These are phyloP conservation scores for Calypte anna DNA, from an alignment of 2,113 vertebrate species.

Conservation along the genomic window DNA sequence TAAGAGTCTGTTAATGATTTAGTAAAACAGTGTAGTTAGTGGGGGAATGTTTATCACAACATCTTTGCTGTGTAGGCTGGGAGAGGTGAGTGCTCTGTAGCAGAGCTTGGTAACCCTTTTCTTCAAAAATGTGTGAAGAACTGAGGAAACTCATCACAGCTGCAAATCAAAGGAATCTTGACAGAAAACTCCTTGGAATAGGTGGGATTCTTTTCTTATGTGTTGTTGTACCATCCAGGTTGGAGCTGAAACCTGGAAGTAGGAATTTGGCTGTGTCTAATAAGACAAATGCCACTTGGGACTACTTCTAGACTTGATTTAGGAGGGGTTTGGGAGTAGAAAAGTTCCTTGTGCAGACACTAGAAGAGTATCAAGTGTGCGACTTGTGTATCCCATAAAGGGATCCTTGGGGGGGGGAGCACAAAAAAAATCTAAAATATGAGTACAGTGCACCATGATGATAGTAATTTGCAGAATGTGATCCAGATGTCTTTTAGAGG, in stretches of 20 bases:
- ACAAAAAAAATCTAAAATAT: neutral
- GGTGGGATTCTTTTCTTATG: neutral
- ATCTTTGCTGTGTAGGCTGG: neutral
- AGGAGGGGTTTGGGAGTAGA: neutral
- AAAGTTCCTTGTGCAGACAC: neutral
- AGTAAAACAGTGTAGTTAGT: neutral
- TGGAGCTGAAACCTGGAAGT: neutral
- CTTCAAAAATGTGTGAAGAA: neutral
- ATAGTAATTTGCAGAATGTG: neutral
- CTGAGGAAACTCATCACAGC: neutral
- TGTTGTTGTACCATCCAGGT: neutral
- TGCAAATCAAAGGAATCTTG: neutral
- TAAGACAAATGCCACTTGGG: neutral
- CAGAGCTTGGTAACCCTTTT: neutral
- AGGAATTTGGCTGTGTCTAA: accelerated
- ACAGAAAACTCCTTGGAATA: neutral
- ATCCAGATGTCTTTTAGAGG: accelerated
- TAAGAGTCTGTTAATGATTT: neutral
- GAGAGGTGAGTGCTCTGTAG: neutral
- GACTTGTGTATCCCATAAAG: neutral
- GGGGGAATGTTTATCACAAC: neutral
- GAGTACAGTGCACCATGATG: neutral
- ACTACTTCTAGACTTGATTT: neutral
- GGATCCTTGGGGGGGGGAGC: neutral
- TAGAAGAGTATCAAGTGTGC: neutral